Percentiles rank a stretch among this genome's conserved stretches.
Evolutionary conservation across 2,113 vertebrate genomes (phyloP).

Genomic region (Malurus melanocephalus): DNA sequence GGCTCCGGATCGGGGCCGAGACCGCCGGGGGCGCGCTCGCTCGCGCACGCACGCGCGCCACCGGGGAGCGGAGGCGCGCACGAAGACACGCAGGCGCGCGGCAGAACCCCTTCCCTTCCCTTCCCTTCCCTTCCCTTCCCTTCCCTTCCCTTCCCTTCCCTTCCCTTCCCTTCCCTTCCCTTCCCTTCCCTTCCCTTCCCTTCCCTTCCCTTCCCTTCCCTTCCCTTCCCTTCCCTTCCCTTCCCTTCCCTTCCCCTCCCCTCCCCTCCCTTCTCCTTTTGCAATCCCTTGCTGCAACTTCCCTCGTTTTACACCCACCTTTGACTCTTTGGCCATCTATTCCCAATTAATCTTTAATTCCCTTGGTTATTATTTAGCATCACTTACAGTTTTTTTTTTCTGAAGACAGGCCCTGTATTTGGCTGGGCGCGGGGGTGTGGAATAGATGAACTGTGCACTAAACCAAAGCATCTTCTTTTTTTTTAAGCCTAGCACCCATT

Average conservation of each 20-base stretch:
- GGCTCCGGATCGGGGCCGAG: background rate
- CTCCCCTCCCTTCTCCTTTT: too few species aligned
- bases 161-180: background rate
- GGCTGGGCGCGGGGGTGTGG: background rate
- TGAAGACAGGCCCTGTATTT: background rate
- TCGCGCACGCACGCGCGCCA: too few species aligned
- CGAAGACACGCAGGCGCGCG: too few species aligned
- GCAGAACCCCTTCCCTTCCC: background rate
- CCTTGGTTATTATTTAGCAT: background rate
- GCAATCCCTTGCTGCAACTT: too few species aligned
- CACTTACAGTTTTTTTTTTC: background rate
- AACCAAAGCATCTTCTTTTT: background rate
- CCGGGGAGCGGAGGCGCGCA: too few species aligned
- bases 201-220: accelerated
- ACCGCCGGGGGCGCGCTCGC: too few species aligned
- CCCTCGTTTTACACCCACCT: background rate
- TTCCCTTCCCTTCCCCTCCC: too few species aligned
- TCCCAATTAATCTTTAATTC: background rate
- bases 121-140: too few species aligned
- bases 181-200: background rate
- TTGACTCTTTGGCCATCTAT: background rate
- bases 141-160: too few species aligned
- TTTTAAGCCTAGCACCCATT: background rate
- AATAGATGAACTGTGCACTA: background rate
- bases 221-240: too few species aligned